Conservation (phyloP, 2,888 invertebrate species). For the Hecatera dysodea region DNA sequence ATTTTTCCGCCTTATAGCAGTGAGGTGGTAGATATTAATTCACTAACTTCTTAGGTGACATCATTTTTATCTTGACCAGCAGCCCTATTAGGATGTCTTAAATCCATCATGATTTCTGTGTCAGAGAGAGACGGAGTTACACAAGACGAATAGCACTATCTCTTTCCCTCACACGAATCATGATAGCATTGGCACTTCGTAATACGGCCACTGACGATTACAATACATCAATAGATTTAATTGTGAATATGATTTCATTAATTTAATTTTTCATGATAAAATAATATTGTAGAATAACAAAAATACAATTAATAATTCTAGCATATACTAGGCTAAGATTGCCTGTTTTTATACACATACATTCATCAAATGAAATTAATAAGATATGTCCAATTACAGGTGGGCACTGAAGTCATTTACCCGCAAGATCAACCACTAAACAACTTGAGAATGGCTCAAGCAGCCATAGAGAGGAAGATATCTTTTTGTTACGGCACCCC, state of each 20-base stretch:
- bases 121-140: no score
- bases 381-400: constrained; percentile 69
- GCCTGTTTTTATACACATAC: not conserved
- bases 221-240: no score
- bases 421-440: constrained; percentile 77
- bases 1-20: not conserved
- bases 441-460: constrained; percentile 80
- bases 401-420: constrained; percentile 73
- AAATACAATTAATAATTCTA: not conserved
- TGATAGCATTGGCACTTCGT: no score
- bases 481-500: constrained; percentile 78
- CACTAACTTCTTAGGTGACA: not conserved
- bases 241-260: not conserved
- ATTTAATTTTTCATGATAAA: not conserved
- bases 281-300: not conserved
- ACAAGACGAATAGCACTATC: no score
- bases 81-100: no score
- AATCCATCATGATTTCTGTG: no score
- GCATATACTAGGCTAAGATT: not conserved
- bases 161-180: no score
- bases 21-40: not conserved
- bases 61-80: constrained; percentile 11
- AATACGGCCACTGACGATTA: no score
- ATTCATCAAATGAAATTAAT: not conserved
- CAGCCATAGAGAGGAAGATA: constrained; percentile 83